Base-by-base conservation (phyloP, 64 coral and sea anemone species). In the Catalaphyllia jardinei region DNA sequence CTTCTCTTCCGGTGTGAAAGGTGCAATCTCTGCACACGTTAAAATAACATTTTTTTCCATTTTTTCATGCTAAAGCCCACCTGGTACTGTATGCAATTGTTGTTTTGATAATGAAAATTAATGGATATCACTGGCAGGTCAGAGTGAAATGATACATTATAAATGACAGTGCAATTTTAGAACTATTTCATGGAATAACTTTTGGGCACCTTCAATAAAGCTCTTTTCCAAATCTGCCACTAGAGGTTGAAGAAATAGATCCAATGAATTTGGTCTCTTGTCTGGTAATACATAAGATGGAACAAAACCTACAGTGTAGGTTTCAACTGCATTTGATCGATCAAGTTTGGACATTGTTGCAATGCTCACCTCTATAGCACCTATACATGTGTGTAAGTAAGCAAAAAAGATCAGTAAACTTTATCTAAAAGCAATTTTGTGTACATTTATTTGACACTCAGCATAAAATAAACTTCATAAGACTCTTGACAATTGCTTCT, bases 341-440 rank as follows among this genome's bases (percentile, higher is more conserved):
- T 73, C 67, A 22, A 72, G 30, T 73, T 87, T 87, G 13, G 83
- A 87, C 83, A 87, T 87, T 69, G 83, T 87, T 73, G 83, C 83
- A 72, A 87, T 72, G 25, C 33, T 17, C 10, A 87, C 83, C 69
- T 87, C 83, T 72, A 87, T 87, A 72, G 83, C 83, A 87, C 83
- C 83, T 86, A 24, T 35, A 35, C 33, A 35, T 3, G 33, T 35
- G 33, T 35, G 33, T 3, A 72, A 84, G 59, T 84, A 25, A 86
- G 61, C 39, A 51, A 22, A 72, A 67, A 38, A 63, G 39, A 51
- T 51, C 18, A 72, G 67, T 86, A 49, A 16, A 12, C 8, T 86
- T 71, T 50, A 22, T 1, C 4, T 10, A 52, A 71, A 67, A 39
- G n/a, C 14, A 63, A 82, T 2, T 5, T 5, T 54, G 13, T 54